Percentiles rank a stretch among this genome's conserved stretches.
phyloP scores from a whole-genome alignment of 53 echinoderm and acorn worm species.

The Patiria pectinifera region DNA sequence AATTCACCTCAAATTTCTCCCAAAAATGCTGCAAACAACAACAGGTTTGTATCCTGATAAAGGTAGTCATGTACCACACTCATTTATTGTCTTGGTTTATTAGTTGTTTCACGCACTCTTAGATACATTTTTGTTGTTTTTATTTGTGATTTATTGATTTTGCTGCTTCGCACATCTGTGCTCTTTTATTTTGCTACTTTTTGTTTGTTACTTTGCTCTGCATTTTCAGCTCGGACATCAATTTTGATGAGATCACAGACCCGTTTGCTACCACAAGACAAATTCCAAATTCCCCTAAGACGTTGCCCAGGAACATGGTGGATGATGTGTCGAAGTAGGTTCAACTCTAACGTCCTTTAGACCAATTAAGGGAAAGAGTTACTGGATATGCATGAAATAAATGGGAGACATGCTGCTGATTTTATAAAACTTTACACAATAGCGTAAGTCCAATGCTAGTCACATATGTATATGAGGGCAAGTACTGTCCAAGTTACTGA shows the following conservation, averaged over 20 bases:
- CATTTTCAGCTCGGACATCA: conserved; percentile 25
- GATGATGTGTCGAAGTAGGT: conserved; percentile 20
- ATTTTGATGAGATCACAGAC: conserved; percentile 74
- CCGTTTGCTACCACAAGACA: conserved; percentile 74
- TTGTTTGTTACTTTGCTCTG: neutral
- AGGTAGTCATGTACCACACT: too few species aligned
- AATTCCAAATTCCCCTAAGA: conserved; percentile 74
- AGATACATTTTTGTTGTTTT: neutral
- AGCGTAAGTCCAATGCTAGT: too few species aligned
- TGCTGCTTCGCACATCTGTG: neutral
- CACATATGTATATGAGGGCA: too few species aligned
- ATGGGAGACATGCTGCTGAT: too few species aligned
- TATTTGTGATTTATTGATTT: neutral
- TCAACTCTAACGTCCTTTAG: neutral
- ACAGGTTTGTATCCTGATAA: conserved; percentile 17
- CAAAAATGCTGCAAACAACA: conserved; percentile 27
- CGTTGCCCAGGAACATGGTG: conserved; percentile 52
- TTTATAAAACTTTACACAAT: too few species aligned
- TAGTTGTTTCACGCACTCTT: neutral
- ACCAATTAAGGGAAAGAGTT: too few species aligned
- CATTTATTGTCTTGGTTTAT: neutral
- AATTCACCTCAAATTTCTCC: conserved; percentile 72
- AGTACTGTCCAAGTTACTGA: too few species aligned
- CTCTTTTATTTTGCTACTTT: neutral
- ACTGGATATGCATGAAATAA: too few species aligned